A percentile compares a stretch with the other conserved stretches of the same genome.
Evolutionary conservation across 2,113 vertebrate species (phyloP).

Genomic region (Conger conger): DNA sequence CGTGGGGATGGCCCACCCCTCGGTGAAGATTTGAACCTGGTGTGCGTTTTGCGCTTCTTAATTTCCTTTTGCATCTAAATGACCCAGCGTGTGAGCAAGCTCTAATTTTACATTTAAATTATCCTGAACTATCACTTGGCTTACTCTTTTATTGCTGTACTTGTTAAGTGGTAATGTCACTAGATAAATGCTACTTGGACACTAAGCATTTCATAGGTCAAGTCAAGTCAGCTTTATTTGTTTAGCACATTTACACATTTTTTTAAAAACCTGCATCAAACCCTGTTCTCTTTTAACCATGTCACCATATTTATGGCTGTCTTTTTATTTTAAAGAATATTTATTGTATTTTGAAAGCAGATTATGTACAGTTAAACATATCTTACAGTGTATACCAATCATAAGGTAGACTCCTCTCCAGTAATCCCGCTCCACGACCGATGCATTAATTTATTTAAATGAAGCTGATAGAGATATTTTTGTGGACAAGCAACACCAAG

Average conservation of each 20-base stretch:
- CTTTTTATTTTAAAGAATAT: not conserved
- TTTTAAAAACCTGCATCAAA: not conserved
- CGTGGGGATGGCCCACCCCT: not conserved
- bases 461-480: not conserved
- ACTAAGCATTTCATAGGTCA: constrained; percentile 75
- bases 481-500: not conserved
- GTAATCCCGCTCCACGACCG: not conserved
- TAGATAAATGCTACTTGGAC: constrained; percentile 55
- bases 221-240: too few relatives aligned
- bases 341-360: not conserved
- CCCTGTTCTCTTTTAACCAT: not conserved
- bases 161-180: constrained; percentile 97
- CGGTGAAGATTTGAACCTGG: not conserved
- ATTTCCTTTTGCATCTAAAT: too few relatives aligned
- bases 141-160: constrained; percentile 98
- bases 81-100: constrained; percentile 18
- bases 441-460: not conserved
- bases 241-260: too few relatives aligned
- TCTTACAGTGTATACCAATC: not conserved
- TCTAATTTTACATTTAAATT: constrained; percentile 44
- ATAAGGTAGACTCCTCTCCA: not conserved
- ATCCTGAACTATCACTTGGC: constrained; percentile 76
- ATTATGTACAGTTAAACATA: not conserved
- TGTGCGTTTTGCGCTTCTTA: not conserved
- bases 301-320: not conserved